phyloP scores from a whole-genome alignment of 2,797 vertebrate genomes.

The Clamator glandarius region DNA sequence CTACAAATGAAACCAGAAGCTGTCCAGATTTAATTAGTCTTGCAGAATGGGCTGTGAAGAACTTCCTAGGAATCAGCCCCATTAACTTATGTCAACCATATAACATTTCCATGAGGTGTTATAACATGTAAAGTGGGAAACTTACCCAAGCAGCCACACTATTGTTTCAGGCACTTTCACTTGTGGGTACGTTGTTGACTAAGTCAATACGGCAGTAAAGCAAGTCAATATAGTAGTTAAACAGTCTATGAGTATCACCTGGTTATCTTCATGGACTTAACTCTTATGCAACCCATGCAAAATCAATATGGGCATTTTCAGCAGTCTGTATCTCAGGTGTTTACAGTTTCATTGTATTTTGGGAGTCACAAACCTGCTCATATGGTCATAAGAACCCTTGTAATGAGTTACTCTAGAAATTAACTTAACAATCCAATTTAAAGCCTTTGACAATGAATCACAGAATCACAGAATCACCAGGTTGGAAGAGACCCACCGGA shows the following conservation, averaged over 20 bases:
- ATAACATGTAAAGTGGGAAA: not conserved
- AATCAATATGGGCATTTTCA: not conserved
- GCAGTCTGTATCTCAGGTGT: not conserved
- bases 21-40: not conserved
- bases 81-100: not conserved
- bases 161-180: not conserved
- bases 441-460: not conserved
- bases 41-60: not conserved
- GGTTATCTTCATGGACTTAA: not conserved
- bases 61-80: not conserved
- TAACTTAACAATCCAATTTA: not conserved
- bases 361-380: not conserved
- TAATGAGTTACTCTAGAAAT: not conserved
- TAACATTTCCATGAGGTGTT: not conserved
- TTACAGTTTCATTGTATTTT: not conserved
- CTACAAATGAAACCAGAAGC: not conserved
- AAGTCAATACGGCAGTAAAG: not conserved
- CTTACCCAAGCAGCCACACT: rapidly evolving
- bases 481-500: too few relatives aligned
- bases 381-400: not conserved
- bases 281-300: not conserved
- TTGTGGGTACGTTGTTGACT: not conserved
- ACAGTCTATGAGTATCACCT: not conserved
- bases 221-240: not conserved
- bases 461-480: too few relatives aligned